Evolutionary conservation across 2,888 invertebrate species (phyloP).

Genomic region (Kryphioiulus occultus): DNA sequence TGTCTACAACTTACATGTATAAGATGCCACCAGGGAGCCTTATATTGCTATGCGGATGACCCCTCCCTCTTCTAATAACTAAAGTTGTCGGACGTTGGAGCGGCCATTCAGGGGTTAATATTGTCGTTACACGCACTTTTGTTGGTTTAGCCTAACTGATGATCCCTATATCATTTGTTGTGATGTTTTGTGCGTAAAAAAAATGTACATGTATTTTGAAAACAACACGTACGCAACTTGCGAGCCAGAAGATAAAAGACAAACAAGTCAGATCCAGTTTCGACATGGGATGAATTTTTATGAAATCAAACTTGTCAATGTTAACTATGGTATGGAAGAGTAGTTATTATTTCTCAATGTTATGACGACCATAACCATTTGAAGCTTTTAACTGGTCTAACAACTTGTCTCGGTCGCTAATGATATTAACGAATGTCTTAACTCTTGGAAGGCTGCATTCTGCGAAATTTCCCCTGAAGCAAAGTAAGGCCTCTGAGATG

Average conservation of each 20-base stretch:
- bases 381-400: background rate
- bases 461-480: background rate
- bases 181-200: too few species aligned
- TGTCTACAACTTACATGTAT: background rate
- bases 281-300: too few species aligned
- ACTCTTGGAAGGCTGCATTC: background rate
- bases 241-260: too few species aligned
- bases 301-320: too few species aligned
- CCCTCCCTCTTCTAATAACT: slow-evolving; percentile 16
- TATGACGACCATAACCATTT: background rate
- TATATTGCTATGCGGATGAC: background rate
- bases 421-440: slow-evolving; percentile 3
- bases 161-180: too few species aligned
- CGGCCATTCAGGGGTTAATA: slow-evolving; percentile 15
- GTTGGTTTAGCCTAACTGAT: too few species aligned
- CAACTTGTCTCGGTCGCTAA: background rate
- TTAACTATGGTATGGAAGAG: background rate
- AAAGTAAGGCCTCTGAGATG: background rate
- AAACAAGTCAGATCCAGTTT: too few species aligned
- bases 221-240: too few species aligned
- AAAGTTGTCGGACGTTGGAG: background rate
- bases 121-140: background rate
- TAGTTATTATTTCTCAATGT: background rate
- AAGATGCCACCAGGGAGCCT: background rate
- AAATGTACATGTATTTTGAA: too few species aligned